phyloP scores from a whole-genome alignment of 1,140 invertebrate genomes.

The Asbolus verrucosus region DNA sequence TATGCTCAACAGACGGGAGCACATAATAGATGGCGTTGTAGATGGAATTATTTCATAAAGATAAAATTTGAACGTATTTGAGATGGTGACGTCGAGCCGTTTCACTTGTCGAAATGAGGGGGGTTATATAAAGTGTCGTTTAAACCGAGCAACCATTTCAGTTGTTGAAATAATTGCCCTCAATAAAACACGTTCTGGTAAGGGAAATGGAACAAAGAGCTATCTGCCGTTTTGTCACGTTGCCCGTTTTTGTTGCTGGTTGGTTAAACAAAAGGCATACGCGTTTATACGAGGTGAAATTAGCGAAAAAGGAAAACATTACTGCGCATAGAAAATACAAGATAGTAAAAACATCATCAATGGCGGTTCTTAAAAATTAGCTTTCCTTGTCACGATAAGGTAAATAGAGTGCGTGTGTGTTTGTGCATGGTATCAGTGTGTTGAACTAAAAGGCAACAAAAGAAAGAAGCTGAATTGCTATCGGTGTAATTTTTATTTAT shows the following conservation, averaged over 20 bases:
- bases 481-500: constrained; percentile 31
- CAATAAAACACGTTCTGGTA: constrained; percentile 31
- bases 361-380: neutral
- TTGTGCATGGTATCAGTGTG: neutral
- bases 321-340: neutral
- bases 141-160: constrained; percentile 23
- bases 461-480: neutral
- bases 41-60: constrained; percentile 30
- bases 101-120: constrained; percentile 16
- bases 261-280: constrained; percentile 21
- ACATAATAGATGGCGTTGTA: constrained; percentile 19
- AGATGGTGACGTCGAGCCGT: neutral
- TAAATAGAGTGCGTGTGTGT: neutral
- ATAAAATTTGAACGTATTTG: constrained; percentile 31
- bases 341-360: constrained; percentile 2
- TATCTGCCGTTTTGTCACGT: constrained; percentile 22
- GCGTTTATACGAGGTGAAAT: constrained; percentile 1
- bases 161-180: constrained; percentile 35
- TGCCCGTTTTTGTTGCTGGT: constrained; percentile 10
- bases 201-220: constrained; percentile 21
- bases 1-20: constrained; percentile 7
- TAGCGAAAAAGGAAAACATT: constrained; percentile 1
- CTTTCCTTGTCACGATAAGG: neutral
- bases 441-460: constrained; percentile 8
- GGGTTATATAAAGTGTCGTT: constrained; percentile 27